A percentile compares a stretch with the other conserved stretches of the same genome.
Conservation (phyloP, 2,797 vertebrate genomes). For the Lemur catta region DNA sequence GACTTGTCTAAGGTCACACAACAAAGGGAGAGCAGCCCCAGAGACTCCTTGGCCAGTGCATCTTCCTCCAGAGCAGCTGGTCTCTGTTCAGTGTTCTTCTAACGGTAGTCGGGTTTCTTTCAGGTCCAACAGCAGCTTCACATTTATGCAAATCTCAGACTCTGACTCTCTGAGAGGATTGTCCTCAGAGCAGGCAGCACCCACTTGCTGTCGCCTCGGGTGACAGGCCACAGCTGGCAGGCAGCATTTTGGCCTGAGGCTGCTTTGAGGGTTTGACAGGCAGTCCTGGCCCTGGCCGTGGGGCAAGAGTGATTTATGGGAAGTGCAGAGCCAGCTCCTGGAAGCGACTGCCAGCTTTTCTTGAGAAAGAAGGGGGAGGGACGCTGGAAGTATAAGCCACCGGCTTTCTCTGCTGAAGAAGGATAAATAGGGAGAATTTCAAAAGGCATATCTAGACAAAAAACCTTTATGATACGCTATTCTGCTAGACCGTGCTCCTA, state of each 20-base stretch:
- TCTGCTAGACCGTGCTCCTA: neutral
- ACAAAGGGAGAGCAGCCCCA: neutral
- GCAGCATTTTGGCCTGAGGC: neutral
- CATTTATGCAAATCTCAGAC: neutral
- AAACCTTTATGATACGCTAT: neutral
- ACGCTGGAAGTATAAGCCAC: neutral
- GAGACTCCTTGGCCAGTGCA: neutral
- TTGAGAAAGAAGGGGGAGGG: neutral
- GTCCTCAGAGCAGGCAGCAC: neutral
- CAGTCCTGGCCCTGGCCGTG: neutral
- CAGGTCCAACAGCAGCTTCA: neutral
- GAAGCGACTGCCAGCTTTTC: slow-evolving; percentile 52
- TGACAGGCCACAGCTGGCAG: neutral
- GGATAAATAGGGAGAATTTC: slow-evolving; percentile 4
- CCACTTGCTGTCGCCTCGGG: neutral
- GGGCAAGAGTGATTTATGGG: neutral
- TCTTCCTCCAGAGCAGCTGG: neutral
- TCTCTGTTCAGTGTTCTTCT: neutral
- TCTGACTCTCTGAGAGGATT: neutral
- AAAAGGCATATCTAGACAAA: neutral
- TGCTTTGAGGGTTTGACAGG: neutral
- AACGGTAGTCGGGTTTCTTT: neutral
- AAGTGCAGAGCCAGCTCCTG: neutral
- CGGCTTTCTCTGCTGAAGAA: neutral
- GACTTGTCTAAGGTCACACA: neutral